Base-by-base conservation (phyloP, 2,888 invertebrate genomes). In the Apodemia hepburni region DNA sequence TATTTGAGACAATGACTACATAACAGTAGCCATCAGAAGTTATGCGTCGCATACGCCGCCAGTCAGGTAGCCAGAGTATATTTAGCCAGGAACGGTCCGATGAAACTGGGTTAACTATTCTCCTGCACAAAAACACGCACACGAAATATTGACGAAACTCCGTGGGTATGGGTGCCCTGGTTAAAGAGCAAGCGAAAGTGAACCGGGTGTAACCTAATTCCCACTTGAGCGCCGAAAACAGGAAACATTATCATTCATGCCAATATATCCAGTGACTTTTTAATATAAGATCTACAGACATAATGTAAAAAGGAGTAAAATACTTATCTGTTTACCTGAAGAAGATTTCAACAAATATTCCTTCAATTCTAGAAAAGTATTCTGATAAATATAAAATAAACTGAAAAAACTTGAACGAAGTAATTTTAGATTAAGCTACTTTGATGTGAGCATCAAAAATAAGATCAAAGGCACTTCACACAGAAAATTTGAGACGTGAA, bases 41-140 rank as follows among this genome's bases (percentile, higher is more conserved):
- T 65, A 70, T 68, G 70, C 69, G 73, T 66, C 70, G 69, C 75
- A 73, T 76, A 78, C 76, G 78, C 68, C 70, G 71, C 72, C 72
- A 75, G 83, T 79, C 88, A 88, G 87, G 88, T 88, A 85, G 78
- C 76, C 70, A 57, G 70, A 64, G 63, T 79, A 79, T 73, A 76
- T 76, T 75, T 79, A 79, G 78, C 71, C 66, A 66, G 73, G 70
- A 80, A 77, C 75, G 73, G 68, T 69, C 66, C 65, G 65, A 67
- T 63, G 79, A 81, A 90, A 81, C 80, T 90, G 81, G 90, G 90
- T 90, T 89, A 90, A 87, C 88, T 88, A 87, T 88, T 86, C 79
- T 79, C 81, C 80, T 78, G 78, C 80, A 82, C 74, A 78, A 82
- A 83, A 85, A 86, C 79, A 81, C 80, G 78, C 80, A 81, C 77